These are phyloP conservation scores for Nicator chloris DNA, from an alignment of 2,113 vertebrate genomes.

Conservation along the genomic window DNA sequence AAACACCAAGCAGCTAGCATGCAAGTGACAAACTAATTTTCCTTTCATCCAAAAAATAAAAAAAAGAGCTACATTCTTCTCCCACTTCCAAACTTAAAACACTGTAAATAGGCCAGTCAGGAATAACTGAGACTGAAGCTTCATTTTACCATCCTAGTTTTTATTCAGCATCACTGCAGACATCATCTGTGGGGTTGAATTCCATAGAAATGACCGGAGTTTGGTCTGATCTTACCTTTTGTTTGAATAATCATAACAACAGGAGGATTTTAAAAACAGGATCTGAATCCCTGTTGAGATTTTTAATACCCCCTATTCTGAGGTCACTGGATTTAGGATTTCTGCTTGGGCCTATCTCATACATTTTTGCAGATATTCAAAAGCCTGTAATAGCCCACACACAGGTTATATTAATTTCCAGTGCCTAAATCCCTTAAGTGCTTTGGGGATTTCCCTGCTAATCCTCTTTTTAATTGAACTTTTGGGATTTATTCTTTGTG, in stretches of 20 bases:
- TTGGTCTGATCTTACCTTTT: neutral
- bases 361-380: constrained; percentile 1
- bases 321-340: constrained; percentile 9
- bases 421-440: constrained; percentile 28
- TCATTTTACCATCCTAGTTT: neutral
- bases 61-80: neutral
- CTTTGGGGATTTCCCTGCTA: constrained; percentile 25
- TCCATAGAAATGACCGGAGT: neutral
- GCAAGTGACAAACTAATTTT: neutral
- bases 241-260: neutral
- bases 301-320: constrained; percentile 10
- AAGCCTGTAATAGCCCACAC: neutral
- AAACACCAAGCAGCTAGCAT: neutral
- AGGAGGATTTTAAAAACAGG: neutral
- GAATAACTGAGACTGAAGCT: neutral
- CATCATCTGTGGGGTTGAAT: neutral
- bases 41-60: neutral
- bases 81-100: neutral
- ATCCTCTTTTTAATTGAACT: constrained; percentile 32
- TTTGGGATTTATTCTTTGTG: constrained; percentile 24
- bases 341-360: neutral
- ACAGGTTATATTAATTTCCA: constrained; percentile 38
- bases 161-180: neutral
- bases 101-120: neutral
- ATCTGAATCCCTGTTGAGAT: neutral